phyloP scores from a whole-genome alignment of 2,888 invertebrate species.

The Drosophila mimetica region DNA sequence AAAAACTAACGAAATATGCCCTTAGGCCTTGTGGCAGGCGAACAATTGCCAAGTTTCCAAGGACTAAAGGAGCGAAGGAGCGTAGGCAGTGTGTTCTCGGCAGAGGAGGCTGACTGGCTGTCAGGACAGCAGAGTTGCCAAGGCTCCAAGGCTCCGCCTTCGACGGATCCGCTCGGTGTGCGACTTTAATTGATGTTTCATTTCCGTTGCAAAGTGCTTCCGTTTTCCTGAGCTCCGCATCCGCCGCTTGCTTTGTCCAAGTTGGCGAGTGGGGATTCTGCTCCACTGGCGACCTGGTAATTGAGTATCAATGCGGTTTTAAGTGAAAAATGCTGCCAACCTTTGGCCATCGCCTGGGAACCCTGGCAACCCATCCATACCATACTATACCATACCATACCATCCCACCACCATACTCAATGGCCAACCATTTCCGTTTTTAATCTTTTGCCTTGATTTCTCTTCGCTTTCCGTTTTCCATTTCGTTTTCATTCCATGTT shows the following conservation, averaged over 20 bases:
- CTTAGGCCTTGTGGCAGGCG: constrained; percentile 39
- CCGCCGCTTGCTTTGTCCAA: constrained; percentile 64
- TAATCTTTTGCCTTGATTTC: constrained; percentile 76
- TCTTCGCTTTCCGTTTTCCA: constrained; percentile 15
- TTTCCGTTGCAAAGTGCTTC: constrained; percentile 81
- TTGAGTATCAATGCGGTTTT: constrained; percentile 81
- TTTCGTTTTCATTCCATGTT: constrained; percentile 30
- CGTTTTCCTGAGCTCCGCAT: constrained; percentile 67
- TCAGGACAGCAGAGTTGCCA: constrained; percentile 1
- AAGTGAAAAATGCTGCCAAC: constrained; percentile 73
- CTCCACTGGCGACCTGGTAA: constrained; percentile 54
- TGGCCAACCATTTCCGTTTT: constrained; percentile 68
- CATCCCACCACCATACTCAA: constrained; percentile 19
- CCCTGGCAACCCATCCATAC: background rate
- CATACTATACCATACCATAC: background rate
- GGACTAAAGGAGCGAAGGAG: background rate
- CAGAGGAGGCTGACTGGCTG: constrained; percentile 37
- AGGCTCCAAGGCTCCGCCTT: constrained; percentile 5
- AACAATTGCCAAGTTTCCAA: constrained; percentile 13
- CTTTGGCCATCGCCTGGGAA: constrained; percentile 7
- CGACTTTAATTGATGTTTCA: constrained; percentile 82
- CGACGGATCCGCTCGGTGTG: background rate
- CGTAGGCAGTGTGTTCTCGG: constrained; percentile 59
- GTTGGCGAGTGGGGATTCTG: constrained; percentile 6
- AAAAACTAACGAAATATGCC: constrained; percentile 51